Base-by-base conservation (phyloP, 1,140 invertebrate genomes). In the Drosophila kurseongensis region DNA sequence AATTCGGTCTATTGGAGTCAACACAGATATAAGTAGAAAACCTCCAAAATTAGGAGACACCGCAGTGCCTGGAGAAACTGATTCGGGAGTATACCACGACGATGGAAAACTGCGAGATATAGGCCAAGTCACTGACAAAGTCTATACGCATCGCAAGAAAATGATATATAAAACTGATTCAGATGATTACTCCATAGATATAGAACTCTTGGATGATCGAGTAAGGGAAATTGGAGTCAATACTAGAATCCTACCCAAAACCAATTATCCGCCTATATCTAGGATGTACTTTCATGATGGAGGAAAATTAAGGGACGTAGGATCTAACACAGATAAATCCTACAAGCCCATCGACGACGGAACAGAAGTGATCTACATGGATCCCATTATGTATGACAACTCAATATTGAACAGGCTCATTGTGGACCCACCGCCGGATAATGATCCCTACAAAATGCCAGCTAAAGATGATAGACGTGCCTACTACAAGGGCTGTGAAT, bases 401-500 rank as follows among this genome's bases (percentile, higher is more conserved):
- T 4, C 13, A 0, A n/a, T 27, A 8, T 1, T 5, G 0, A n/a
- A 51, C 8, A 14, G 18, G 0, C 35, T 51, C 0, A 57, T 58
- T 59, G 68, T 68, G 0, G n/a, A 13, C 4, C 3, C 45, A 4
- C 38, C 9, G 1, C 7, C 3, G 2, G 6, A 71, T 13, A n/a
- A 14, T 9, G 13, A 16, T 0, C 3, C 9, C 1, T 73, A 67
- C 51, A 6, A 54, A 13, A 7, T 84, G 8, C 14, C 32, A 0
- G 9, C 7, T 5, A 61, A 23, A 10, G 32, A 18, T 1, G 13
- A 16, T 0, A 35, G 47, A 5, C 42, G 65, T 5, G 0, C 14
- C 3, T 77, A 68, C 42, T 36, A 71, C 18, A 18, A 63, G 5
- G 72, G 54, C 13, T 84, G 54, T 12, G 55, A 84, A 52, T 52